Percentiles rank a stretch among this genome's conserved stretches.
phyloP scores from a whole-genome alignment of 1,140 invertebrate genomes.

The Hycleus cichorii region DNA sequence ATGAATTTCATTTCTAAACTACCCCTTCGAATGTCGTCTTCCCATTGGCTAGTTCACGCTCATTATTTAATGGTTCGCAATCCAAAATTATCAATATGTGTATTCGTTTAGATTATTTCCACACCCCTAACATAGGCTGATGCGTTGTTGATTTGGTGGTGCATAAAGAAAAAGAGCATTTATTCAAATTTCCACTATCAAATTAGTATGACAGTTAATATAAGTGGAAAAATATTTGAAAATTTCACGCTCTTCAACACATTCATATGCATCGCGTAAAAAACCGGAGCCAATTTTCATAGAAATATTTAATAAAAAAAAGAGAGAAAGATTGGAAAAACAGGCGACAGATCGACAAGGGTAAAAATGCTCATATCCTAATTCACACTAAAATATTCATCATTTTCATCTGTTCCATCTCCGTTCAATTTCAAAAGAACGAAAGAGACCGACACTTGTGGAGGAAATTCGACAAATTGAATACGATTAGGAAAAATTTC shows the following conservation, averaged over 20 bases:
- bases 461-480: slow-evolving; percentile 19
- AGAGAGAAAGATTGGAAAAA: slow-evolving; percentile 2
- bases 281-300: slow-evolving; percentile 9
- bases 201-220: too few relatives aligned
- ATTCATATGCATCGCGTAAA: slow-evolving; percentile 5
- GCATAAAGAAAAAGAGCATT: too few relatives aligned
- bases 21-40: too few relatives aligned
- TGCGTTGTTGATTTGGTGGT: too few relatives aligned
- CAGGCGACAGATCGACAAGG: background rate
- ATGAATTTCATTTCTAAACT: too few relatives aligned
- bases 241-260: slow-evolving; percentile 1
- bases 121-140: too few relatives aligned
- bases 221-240: too few relatives aligned
- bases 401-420: background rate
- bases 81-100: too few relatives aligned
- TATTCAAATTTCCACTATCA: too few relatives aligned
- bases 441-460: background rate
- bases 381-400: slow-evolving; percentile 9
- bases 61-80: too few relatives aligned
- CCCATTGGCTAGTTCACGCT: too few relatives aligned
- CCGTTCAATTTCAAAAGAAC: background rate
- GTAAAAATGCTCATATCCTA: slow-evolving; percentile 9
- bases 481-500: slow-evolving; percentile 27
- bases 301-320: slow-evolving; percentile 11
- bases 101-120: too few relatives aligned